Base-by-base conservation (phyloP, 1,140 invertebrate species). In the Calliphora vicina region DNA sequence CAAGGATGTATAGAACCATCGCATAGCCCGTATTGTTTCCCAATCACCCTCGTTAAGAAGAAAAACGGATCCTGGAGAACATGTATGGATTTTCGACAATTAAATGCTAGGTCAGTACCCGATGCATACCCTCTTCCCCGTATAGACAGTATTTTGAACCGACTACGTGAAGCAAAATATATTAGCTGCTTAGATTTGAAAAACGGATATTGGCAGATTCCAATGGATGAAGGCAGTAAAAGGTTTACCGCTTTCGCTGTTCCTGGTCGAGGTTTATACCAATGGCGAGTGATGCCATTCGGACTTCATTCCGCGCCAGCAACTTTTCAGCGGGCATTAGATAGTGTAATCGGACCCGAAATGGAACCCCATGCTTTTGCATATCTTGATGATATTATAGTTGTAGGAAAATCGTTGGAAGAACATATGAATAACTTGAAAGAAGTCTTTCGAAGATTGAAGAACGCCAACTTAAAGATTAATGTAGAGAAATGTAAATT, bases 401-500 rank as follows among this genome's bases (percentile, higher is more conserved):
- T 35, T 8, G 35, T 35, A 35, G 35, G 35, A 35, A 35, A 35
- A 35, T 8, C 35, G 6, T 10, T 35, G 10, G 35, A 35, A 35
- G 35, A 35, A 35, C 35, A 35, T 35, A 35, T 35, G 35, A 35
- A 35, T 35, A 35, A 35, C 35, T 10, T 35, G 10, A 35, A 35
- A 35, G 35, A 35, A 35, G 84, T 88, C 3, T 85, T 89, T 23
- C 25, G 82, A 23, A 80, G 82, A 82, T 42, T 88, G 9, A 23
- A 81, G 23, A 76, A 82, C 45, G 20, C 25, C 12, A 84, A 85
- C 71, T 35, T 89, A 26, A 86, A 84, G 83, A 42, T 89, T 17
- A 84, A 91, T 26, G 83, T 85, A 2, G 45, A 73, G 10, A 88
- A 88, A 83, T 87, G 87, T 82, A 61, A 86, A 23, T 87, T 87